phyloP scores from a whole-genome alignment of 1,140 invertebrate species.

The Heterodera schachtii region DNA sequence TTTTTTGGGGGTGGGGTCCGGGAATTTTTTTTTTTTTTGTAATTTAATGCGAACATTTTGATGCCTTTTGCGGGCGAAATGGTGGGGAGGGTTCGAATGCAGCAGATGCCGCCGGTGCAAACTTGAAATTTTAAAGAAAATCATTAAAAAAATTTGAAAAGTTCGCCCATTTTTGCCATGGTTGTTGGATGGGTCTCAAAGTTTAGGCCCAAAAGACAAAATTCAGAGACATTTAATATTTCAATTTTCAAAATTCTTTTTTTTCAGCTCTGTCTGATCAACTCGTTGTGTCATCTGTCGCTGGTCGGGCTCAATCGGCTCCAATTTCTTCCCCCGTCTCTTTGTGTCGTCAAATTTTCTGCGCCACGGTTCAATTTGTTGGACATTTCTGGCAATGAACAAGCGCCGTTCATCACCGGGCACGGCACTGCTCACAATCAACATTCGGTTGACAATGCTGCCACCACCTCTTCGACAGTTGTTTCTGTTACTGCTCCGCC shows the following conservation, averaged over 20 bases:
- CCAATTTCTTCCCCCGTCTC: constrained; percentile 4
- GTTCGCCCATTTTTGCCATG: too few species aligned
- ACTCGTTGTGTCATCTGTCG: neutral
- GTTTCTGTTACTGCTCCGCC: neutral
- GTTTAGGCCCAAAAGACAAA: neutral
- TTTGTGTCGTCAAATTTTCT: neutral
- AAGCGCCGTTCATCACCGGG: neutral
- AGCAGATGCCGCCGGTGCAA: too few species aligned
- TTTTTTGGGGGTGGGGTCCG: too few species aligned
- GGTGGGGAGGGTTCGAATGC: too few species aligned
- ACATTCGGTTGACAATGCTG: too few species aligned
- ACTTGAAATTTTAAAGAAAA: too few species aligned
- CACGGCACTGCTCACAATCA: neutral
- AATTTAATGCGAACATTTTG: too few species aligned
- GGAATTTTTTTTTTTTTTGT: too few species aligned
- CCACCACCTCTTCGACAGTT: too few species aligned
- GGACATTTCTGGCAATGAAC: neutral
- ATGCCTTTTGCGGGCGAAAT: too few species aligned
- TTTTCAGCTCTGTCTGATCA: constrained; percentile 14
- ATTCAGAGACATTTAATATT: neutral
- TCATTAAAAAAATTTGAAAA: too few species aligned
- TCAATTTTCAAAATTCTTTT: constrained; percentile 3
- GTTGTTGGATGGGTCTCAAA: too few species aligned
- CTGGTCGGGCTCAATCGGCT: constrained; percentile 17
- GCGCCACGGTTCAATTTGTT: neutral